phyloP scores from a whole-genome alignment of 2,888 invertebrate genomes.

The Agrilus biguttatus region DNA sequence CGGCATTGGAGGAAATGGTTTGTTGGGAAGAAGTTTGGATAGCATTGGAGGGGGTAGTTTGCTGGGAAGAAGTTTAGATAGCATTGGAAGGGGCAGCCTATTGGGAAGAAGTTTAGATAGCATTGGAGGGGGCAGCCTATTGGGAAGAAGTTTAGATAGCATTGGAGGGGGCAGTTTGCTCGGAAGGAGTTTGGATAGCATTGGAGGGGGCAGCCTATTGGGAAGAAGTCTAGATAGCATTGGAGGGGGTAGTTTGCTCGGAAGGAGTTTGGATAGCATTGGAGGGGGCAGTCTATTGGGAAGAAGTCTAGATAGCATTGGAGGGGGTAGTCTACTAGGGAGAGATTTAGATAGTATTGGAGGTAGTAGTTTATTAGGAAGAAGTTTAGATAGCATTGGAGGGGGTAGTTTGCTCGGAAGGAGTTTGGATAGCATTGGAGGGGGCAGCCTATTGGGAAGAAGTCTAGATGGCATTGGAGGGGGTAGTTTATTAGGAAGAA shows the following conservation, averaged over 20 bases:
- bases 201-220: conserved; percentile 7
- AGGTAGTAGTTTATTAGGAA: neutral
- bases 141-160: conserved; percentile 8
- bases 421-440: conserved; percentile 9
- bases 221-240: conserved; percentile 7
- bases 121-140: conserved; percentile 10
- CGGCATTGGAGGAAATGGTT: conserved; percentile 10
- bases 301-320: conserved; percentile 5
- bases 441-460: conserved; percentile 6
- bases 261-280: conserved; percentile 8
- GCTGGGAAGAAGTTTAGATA: conserved; percentile 5
- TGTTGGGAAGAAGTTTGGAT: conserved; percentile 7
- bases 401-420: conserved; percentile 8
- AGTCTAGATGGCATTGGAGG: conserved; percentile 6
- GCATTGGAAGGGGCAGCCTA: conserved; percentile 8
- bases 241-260: conserved; percentile 8
- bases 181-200: conserved; percentile 8
- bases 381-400: conserved; percentile 9
- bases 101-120: conserved; percentile 8
- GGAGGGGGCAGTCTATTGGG: conserved; percentile 8
- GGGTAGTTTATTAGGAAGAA: conserved; percentile 8
- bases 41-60: conserved; percentile 8
- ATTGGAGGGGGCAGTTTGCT: conserved; percentile 10
- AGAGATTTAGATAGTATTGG: too few relatives aligned
- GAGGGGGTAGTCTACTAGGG: neutral